Evolutionary conservation across 2,113 vertebrate genomes (phyloP), one percentile per base, ranked within the genome.

Genomic region (Nannobrachium achirus): DNA sequence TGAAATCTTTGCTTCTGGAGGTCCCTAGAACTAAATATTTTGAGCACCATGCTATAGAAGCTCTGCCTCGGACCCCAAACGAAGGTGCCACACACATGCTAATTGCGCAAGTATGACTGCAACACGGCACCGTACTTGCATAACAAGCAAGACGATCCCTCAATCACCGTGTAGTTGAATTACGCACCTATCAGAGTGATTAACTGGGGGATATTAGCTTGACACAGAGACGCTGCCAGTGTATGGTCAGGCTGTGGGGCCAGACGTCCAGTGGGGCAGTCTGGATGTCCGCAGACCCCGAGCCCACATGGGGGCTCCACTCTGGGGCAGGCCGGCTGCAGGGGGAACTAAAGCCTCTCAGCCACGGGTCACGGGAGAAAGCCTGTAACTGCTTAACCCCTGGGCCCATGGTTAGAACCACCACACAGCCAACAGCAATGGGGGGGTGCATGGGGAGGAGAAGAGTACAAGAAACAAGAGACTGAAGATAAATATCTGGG

Each of bases 331-430:
- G 68, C 48, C 9, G 58, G 66, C 18, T 51, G n/a, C n/a, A n/a
- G 56, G 66, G 42, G 65, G 55, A 33, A 83, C 7, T 19, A 76
- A n/a, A 83, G 57, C 64, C 66, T 60, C 25, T 67, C 53, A 18
- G 18, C 60, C 69, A 74, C 10, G 59, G 66, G 71, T 79, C 76
- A 79, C 57, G 64, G 64, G 66, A 74, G 63, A 80, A 61, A 67
- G 61, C 45, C 78, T 79, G 69, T 87, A 85, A 81, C 68, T 75
- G 78, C 69, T 81, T 84, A 75, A 91, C 78, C 80, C 65, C 69
- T 51, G 63, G 60, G 76, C 77, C 53, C 66, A 56, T 53, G 42
- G 56, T 60, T 39, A 82, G 67, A 88, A 86, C 70, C 65, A 82
- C 75, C 81, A 58, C 81, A 58, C 73, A 79, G 71, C 52, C 44